phyloP scores from a whole-genome alignment of 2,113 vertebrate genomes.

The Formicarius rufipectus region DNA sequence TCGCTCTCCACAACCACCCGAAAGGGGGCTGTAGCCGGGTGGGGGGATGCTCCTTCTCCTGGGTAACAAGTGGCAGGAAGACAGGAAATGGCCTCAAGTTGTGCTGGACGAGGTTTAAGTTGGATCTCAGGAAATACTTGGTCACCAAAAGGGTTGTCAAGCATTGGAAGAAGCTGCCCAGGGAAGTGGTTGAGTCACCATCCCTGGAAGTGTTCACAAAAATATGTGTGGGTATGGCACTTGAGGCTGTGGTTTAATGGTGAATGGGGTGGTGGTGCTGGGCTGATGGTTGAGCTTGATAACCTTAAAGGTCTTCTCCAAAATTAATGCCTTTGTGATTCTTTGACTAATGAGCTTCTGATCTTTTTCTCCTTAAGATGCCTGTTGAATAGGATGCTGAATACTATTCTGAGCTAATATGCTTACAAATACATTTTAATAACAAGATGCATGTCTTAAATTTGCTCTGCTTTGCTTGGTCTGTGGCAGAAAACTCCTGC shows the following conservation, averaged over 20 bases:
- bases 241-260: background rate
- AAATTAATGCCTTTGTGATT: background rate
- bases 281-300: background rate
- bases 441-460: background rate
- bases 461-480: background rate
- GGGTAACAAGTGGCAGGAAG: too few relatives aligned
- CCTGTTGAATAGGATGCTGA: background rate
- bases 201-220: background rate
- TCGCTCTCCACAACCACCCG: background rate
- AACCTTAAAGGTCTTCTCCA: background rate
- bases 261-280: background rate
- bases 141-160: background rate
- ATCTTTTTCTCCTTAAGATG: background rate
- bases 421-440: background rate
- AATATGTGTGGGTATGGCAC: accelerated
- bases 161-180: background rate
- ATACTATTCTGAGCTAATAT: background rate
- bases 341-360: background rate
- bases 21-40: too few relatives aligned
- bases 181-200: background rate
- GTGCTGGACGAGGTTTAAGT: too few relatives aligned
- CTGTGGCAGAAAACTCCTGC: background rate
- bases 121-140: accelerated
- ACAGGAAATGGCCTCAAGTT: background rate
- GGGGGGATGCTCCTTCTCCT: background rate